Conservation (phyloP, 2,888 invertebrate species). For the Cecidostiba fungosa region DNA sequence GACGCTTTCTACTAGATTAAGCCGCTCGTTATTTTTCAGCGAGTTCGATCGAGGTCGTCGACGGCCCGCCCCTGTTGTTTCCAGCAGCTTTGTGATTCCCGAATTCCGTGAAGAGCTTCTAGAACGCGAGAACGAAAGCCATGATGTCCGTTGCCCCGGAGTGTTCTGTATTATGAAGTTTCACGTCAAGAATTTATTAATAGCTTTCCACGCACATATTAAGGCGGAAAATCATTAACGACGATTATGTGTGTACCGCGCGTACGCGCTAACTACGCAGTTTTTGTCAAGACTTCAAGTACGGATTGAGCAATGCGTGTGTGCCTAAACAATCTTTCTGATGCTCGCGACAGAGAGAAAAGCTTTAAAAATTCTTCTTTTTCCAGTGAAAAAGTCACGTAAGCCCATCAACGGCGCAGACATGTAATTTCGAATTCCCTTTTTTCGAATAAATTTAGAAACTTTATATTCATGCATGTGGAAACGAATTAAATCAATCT, state of each 20-base stretch:
- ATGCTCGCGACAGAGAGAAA: background rate
- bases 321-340: background rate
- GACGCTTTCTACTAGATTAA: slow-evolving; percentile 39
- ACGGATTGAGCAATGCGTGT: background rate
- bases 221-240: background rate
- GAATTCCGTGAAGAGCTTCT: background rate
- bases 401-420: background rate
- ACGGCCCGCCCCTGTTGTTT: no score
- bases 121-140: background rate
- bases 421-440: background rate
- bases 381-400: background rate
- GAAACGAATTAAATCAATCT: background rate
- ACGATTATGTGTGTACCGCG: background rate
- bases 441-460: slow-evolving; percentile 1
- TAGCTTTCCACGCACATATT: background rate
- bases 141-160: background rate
- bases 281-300: background rate
- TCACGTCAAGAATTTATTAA: slow-evolving; percentile 26
- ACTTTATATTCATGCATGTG: background rate
- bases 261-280: background rate
- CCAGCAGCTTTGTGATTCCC: background rate
- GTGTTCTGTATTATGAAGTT: background rate
- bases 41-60: background rate
- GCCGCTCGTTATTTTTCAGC: background rate
- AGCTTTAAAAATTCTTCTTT: background rate